Percentiles rank a stretch among this genome's conserved stretches.
These are phyloP conservation scores for Eristalinus sepulchralis DNA, from an alignment of 2,888 invertebrate genomes.

Conservation along the genomic window DNA sequence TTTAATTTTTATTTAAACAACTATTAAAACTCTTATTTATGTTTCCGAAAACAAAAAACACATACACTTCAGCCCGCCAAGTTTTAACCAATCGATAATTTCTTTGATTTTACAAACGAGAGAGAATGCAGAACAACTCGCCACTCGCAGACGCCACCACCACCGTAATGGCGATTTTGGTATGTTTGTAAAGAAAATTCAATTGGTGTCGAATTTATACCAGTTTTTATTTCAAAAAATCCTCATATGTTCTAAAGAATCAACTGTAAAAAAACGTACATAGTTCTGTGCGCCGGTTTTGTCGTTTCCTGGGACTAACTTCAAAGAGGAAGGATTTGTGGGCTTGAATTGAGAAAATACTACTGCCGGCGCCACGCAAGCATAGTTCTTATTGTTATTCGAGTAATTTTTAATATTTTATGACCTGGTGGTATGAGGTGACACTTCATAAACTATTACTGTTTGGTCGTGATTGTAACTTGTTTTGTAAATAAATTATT, in stretches of 20 bases:
- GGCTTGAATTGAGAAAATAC: neutral
- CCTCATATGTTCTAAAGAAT: neutral
- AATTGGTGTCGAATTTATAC: constrained; percentile 25
- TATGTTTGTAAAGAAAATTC: constrained; percentile 48
- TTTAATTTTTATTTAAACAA: constrained; percentile 49
- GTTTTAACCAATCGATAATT: constrained; percentile 68
- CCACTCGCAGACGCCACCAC: constrained; percentile 57
- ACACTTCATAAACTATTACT: neutral
- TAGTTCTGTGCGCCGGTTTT: no score
- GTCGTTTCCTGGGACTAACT: no score
- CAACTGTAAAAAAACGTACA: neutral
- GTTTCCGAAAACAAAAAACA: constrained; percentile 42
- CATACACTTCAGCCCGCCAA: constrained; percentile 68
- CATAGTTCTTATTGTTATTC: neutral
- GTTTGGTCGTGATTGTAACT: neutral
- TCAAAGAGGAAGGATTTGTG: neutral
- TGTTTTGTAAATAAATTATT: neutral
- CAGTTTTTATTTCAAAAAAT: constrained; percentile 5
- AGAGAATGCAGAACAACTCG: constrained; percentile 43
- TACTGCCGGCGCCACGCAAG: neutral
- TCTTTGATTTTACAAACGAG: constrained; percentile 45
- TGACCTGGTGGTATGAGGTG: neutral
- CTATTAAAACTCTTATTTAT: constrained; percentile 55
- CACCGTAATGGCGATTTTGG: constrained; percentile 57
- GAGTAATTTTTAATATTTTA: neutral